Evolutionary conservation across 2,888 invertebrate species (phyloP).

Genomic region (Xestia rhomboidea): DNA sequence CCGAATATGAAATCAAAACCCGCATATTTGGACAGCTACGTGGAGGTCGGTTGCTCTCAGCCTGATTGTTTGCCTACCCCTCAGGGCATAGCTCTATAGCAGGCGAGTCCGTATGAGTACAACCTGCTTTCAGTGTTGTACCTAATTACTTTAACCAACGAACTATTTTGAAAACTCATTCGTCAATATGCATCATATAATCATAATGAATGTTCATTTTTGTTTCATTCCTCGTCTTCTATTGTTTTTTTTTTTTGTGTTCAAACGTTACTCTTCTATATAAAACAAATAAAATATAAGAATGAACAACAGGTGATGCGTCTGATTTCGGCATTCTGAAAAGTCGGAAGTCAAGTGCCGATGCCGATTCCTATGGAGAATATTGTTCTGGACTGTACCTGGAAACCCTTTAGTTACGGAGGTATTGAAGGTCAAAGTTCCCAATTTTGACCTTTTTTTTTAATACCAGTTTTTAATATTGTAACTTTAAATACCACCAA

Average conservation of each 20-base stretch:
- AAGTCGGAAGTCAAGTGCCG: no score
- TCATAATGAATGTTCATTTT: no score
- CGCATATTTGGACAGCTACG: conserved; percentile 39
- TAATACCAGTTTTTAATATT: no score
- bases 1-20: conserved; percentile 39
- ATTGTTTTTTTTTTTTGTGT: no score
- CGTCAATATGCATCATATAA: not conserved
- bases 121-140: conserved; percentile 20
- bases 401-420: not conserved
- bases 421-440: not conserved
- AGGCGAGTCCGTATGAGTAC: conserved; percentile 9
- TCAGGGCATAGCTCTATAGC: conserved; percentile 23
- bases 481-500: no score
- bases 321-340: no score
- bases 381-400: not conserved
- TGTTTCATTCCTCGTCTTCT: no score
- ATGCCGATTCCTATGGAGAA: no score
- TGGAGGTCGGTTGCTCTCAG: conserved; percentile 43
- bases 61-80: conserved; percentile 59
- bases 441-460: no score
- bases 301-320: no score
- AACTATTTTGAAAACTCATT: not conserved
- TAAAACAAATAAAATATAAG: no score
- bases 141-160: not conserved
- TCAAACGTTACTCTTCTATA: no score